Evolutionary conservation across 2,888 invertebrate species (phyloP).

Genomic region (Diloba caeruleocephala): DNA sequence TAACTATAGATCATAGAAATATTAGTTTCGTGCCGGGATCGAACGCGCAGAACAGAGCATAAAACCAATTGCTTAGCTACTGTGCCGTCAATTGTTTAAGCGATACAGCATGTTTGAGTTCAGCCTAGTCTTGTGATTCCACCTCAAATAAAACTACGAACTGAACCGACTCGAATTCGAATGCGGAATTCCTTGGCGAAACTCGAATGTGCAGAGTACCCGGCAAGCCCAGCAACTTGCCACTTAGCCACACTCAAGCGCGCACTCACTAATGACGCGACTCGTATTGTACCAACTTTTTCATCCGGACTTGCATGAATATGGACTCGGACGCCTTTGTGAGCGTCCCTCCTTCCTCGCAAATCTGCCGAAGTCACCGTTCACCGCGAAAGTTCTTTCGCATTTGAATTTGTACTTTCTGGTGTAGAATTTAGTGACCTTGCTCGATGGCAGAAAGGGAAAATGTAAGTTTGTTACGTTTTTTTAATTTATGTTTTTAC

Average conservation of each 20-base stretch:
- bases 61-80: no score
- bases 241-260: slow-evolving; percentile 67
- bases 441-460: background rate
- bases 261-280: slow-evolving; percentile 71
- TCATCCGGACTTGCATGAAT: slow-evolving; percentile 72
- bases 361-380: slow-evolving; percentile 35
- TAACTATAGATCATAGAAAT: no score
- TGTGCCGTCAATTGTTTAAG: no score
- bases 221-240: slow-evolving; percentile 64
- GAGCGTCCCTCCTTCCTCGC: slow-evolving; percentile 56
- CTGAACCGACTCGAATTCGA: slow-evolving; percentile 28
- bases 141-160: slow-evolving; percentile 8
- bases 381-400: background rate
- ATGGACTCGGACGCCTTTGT: slow-evolving; percentile 69
- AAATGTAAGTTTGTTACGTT: slow-evolving; percentile 32
- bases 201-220: slow-evolving; percentile 47
- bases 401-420: slow-evolving; percentile 30
- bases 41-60: no score
- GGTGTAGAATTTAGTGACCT: background rate
- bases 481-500: slow-evolving; percentile 66
- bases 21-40: no score
- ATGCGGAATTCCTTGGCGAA: slow-evolving; percentile 40
- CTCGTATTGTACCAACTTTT: slow-evolving; percentile 77
- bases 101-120: no score
- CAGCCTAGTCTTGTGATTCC: background rate